Base-by-base conservation (phyloP, 2,888 invertebrate genomes). In the Hemithea aestivaria region DNA sequence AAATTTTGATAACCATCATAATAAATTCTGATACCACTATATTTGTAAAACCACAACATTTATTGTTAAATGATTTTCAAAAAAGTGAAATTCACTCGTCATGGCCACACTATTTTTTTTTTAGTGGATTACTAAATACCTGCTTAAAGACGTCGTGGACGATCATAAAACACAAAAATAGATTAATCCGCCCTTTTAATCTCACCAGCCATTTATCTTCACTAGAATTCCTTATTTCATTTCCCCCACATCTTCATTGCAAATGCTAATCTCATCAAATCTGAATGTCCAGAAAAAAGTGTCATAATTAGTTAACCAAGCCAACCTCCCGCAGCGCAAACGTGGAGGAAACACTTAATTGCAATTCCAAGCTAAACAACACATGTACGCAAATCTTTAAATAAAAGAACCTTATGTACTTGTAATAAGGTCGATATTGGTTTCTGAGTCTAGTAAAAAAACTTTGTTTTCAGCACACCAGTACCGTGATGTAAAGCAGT, bases 281-380 rank as follows among this genome's bases (percentile, higher is more conserved):
- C 52, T 45, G 55, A 58, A 56, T 46, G 47, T 51, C 58, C 53
- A 46, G 52, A 44, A 66, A 60, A 64, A 53, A 59, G 61, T 64
- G 61, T 64, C 62, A 67, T 68, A 71, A 72, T 72, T 66, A 67
- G 63, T 64, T 58, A 59, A 63, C 65, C 62, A 16, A 16, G 3
- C 16, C n/a, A 62, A 57, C 62, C 56, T 65, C 52, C 59, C 31
- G 45, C 53, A 52, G 47, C 53, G 56, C 57, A 53, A 56, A 63
- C 60, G 59, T 64, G 59, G 58, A 65, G 68, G 63, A 70, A 69
- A 54, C 65, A 58, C 61, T 65, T 73, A 71, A 73, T 72, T 71
- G 66, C 69, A 55, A 58, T 63, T 58, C 58, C 45, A 60, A 47
- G 51, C 55, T 49, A 44, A 45, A 51, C 51, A 39, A 39, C 41